Percentiles rank a stretch among this genome's conserved stretches.
These are phyloP conservation scores for Halictus quadricinctus DNA, from an alignment of 2,888 invertebrate species.

Conservation along the genomic window DNA sequence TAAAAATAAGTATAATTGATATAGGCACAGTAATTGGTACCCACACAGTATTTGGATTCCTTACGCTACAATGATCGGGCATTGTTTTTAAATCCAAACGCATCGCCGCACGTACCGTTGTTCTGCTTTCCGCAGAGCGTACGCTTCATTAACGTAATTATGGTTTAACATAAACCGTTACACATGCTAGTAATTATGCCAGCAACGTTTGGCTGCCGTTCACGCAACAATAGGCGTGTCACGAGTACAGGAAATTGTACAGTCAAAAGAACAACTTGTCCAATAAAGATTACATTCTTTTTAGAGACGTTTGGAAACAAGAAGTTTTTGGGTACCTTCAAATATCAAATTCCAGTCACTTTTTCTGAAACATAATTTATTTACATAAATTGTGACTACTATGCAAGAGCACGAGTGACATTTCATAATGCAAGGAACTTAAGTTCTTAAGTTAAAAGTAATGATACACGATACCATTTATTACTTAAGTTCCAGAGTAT, in stretches of 20 bases:
- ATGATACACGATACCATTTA: background rate
- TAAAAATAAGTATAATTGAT: too few species aligned
- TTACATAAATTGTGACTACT: background rate
- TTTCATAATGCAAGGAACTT: conserved; percentile 22
- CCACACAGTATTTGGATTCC: too few species aligned
- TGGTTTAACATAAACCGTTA: conserved; percentile 75
- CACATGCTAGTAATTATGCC: conserved; percentile 67
- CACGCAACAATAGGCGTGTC: conserved; percentile 45
- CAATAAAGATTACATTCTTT: background rate
- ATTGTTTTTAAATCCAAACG: background rate
- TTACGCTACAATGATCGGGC: background rate
- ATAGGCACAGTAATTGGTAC: too few species aligned
- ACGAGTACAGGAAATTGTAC: conserved; percentile 33
- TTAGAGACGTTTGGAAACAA: background rate
- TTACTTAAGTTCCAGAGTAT: background rate
- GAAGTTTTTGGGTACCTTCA: background rate
- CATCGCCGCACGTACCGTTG: conserved; percentile 9
- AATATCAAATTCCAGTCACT: background rate
- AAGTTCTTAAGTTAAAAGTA: background rate
- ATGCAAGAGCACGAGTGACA: conserved; percentile 6
- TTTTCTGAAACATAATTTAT: background rate
- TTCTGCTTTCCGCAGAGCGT: conserved; percentile 17
- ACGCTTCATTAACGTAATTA: conserved; percentile 50
- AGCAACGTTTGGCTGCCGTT: conserved; percentile 68
- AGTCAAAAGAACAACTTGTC: background rate